Conservation (phyloP, 2,797 vertebrate species). For the Tauraco hartlaubi region DNA sequence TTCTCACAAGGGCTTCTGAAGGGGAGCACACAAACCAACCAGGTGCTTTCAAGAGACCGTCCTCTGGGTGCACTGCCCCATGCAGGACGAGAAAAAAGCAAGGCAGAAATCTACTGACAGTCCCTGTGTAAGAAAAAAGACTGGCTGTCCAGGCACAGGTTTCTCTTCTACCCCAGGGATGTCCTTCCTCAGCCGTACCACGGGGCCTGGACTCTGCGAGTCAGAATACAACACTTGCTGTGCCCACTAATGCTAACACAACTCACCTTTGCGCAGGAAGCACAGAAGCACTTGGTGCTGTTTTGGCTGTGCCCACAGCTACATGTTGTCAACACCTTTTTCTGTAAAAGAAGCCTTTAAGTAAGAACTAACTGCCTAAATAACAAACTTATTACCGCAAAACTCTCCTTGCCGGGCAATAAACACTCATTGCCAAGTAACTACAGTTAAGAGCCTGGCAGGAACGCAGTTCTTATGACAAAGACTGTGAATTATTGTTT, state of each 20-base stretch:
- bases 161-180: not conserved
- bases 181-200: not conserved
- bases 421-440: not conserved
- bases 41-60: not conserved
- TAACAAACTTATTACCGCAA: not conserved
- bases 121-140: not conserved
- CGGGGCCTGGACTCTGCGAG: rapidly evolving
- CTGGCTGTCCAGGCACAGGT: not conserved
- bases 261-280: not conserved
- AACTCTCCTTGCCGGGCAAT: not conserved
- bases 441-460: not conserved
- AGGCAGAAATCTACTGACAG: not conserved
- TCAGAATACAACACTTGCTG: not conserved
- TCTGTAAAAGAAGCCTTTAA: not conserved
- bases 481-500: not conserved
- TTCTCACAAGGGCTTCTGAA: not conserved
- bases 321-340: not conserved
- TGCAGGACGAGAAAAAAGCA: not conserved
- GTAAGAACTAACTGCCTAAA: not conserved
- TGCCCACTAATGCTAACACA: not conserved
- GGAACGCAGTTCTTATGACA: not conserved
- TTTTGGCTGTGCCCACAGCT: not conserved
- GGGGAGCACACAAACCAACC: not conserved
- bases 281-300: not conserved
- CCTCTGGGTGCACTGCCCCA: not conserved